phyloP scores from a whole-genome alignment of 2,888 invertebrate genomes.

The Subacronicta megacephala region DNA sequence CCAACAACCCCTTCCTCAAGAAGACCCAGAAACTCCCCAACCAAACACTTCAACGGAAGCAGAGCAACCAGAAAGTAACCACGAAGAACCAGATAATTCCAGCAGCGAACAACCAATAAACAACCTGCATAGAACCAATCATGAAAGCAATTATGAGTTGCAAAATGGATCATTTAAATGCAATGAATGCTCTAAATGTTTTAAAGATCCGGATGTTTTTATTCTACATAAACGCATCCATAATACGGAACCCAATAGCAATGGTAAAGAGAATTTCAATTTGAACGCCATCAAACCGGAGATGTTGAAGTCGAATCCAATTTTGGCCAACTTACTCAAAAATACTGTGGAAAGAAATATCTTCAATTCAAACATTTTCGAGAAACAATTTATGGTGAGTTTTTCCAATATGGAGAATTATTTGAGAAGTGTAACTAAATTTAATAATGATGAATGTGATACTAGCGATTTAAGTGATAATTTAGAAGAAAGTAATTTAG shows the following conservation, averaged over 20 bases:
- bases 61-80: slow-evolving; percentile 9
- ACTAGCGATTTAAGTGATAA: slow-evolving; percentile 52
- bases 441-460: slow-evolving; percentile 44
- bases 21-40: slow-evolving; percentile 9
- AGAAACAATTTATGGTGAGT: slow-evolving; percentile 77
- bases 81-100: slow-evolving; percentile 13
- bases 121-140: slow-evolving; percentile 30
- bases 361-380: slow-evolving; percentile 66
- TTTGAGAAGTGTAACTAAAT: slow-evolving; percentile 66
- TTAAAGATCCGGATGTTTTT: slow-evolving; percentile 84
- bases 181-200: slow-evolving; percentile 79
- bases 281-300: slow-evolving; percentile 64
- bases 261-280: slow-evolving; percentile 73
- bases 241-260: slow-evolving; percentile 36
- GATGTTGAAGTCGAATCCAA: slow-evolving; percentile 79
- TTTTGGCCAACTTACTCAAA: slow-evolving; percentile 78
- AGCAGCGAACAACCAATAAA: slow-evolving; percentile 3
- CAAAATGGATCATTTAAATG: slow-evolving; percentile 69
- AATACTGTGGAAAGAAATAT: slow-evolving; percentile 57
- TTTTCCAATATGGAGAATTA: slow-evolving; percentile 78
- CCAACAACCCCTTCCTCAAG: slow-evolving; percentile 5
- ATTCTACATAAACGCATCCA: slow-evolving; percentile 76
- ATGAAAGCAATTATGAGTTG: slow-evolving; percentile 16
- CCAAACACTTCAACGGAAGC: slow-evolving; percentile 11
- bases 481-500: slow-evolving; percentile 66